Percentiles rank a stretch among this genome's conserved stretches.
These are phyloP conservation scores for Cygnus olor DNA, from an alignment of 2,797 vertebrate genomes.

Conservation along the genomic window DNA sequence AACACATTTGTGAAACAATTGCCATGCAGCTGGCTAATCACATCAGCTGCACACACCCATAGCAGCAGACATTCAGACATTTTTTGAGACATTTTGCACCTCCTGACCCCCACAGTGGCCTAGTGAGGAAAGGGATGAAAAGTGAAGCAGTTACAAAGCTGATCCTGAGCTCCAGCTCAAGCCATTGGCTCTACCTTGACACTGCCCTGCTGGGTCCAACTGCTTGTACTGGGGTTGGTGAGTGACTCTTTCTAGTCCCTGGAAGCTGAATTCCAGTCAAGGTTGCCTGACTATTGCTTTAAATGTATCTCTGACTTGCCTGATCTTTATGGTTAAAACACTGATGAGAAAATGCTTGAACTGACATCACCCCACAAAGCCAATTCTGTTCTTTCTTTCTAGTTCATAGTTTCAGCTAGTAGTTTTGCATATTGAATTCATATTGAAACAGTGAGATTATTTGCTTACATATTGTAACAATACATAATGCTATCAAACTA, in stretches of 20 bases:
- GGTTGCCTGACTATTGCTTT: not conserved
- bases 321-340: not conserved
- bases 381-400: not conserved
- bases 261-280: not conserved
- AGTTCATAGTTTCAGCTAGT: not conserved
- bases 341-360: not conserved
- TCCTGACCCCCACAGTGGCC: not conserved
- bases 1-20: slow-evolving; percentile 44
- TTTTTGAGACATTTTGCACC: not conserved
- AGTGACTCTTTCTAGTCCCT: not conserved
- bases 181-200: not conserved
- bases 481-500: not conserved
- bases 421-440: not conserved
- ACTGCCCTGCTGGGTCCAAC: not conserved
- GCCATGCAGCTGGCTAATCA: slow-evolving; percentile 42
- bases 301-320: not conserved
- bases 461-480: not conserved
- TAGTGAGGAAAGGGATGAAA: not conserved
- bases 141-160: not conserved
- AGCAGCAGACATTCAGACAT: slow-evolving; percentile 23
- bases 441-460: not conserved
- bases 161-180: not conserved
- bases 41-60: not conserved
- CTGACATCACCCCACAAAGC: not conserved
- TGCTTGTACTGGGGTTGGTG: not conserved